These are phyloP conservation scores for Thymelicus sylvestris DNA, from an alignment of 2,888 invertebrate genomes.

Conservation along the genomic window DNA sequence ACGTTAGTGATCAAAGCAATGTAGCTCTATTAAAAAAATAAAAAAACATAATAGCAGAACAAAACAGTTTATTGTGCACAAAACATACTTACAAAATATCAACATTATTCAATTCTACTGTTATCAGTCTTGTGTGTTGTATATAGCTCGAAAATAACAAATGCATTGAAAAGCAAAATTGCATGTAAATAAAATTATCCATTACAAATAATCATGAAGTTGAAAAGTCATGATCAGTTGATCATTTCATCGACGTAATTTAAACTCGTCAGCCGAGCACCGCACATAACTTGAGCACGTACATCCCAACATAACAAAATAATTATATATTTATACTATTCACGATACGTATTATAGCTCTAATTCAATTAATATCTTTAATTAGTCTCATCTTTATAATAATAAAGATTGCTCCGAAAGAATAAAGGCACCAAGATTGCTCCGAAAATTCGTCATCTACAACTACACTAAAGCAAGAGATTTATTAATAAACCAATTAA, in stretches of 20 bases:
- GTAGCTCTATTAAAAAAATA: slow-evolving; percentile 48
- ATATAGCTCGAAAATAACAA: slow-evolving; percentile 79
- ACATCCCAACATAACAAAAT: slow-evolving; percentile 12
- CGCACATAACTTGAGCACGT: slow-evolving; percentile 65
- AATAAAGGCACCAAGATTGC: slow-evolving; percentile 35
- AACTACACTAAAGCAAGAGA: slow-evolving; percentile 14
- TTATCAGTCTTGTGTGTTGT: slow-evolving; percentile 84
- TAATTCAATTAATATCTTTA: slow-evolving; percentile 18
- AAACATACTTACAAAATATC: slow-evolving; percentile 80
- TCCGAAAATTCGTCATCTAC: slow-evolving; percentile 33
- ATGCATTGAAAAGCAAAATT: slow-evolving; percentile 75
- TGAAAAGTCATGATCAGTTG: slow-evolving; percentile 47
- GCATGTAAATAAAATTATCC: slow-evolving; percentile 47
- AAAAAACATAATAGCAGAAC: slow-evolving; percentile 71
- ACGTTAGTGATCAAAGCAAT: slow-evolving; percentile 38
- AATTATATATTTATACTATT: slow-evolving; percentile 9
- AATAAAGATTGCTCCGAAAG: slow-evolving; percentile 30
- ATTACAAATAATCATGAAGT: slow-evolving; percentile 48
- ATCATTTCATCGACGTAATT: slow-evolving; percentile 48
- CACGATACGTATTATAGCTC: background rate
- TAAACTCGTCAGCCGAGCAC: slow-evolving; percentile 58
- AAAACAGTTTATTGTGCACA: slow-evolving; percentile 82
- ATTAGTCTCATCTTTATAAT: slow-evolving; percentile 10
- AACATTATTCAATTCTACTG: slow-evolving; percentile 66
- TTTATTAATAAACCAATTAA: slow-evolving; percentile 7